Evolutionary conservation across 2,797 vertebrate species (phyloP), one percentile per base, ranked within the genome.

Genomic region (Megalops cyprinoides): DNA sequence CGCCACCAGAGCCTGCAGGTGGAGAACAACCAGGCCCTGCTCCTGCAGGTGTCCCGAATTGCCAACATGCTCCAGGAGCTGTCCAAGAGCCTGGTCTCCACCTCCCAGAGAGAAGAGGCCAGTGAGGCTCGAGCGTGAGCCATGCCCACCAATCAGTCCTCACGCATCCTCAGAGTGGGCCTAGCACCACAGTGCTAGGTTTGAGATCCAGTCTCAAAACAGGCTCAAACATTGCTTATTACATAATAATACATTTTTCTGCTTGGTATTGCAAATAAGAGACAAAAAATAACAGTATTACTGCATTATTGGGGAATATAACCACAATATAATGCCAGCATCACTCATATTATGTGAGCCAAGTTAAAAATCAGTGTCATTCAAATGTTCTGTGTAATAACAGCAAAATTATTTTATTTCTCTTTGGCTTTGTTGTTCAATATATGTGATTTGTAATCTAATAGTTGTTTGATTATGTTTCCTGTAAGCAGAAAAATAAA

Each of bases 21-120:
- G 28, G 93, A 94, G 82, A 94, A 93, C 85, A 90, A 94, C 25
- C 93, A 94, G 87, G 93, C 94, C 0, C 81, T 94, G n/a, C 88
- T 94, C 56, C 89, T 93, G 81, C 94, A 94, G 84, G 88, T 87
- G 0, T 94, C 93, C 0, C 90, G 92, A 10, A 93, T 94, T 0
- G 74, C 86, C 69, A 86, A 84, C 37, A 53, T 83, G 1, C 81
- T 90, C 31, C 88, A 88, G 73, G 86, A 88, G 1, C 37, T 74
- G 7, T 31, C 12, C 48, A 84, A 84, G 81, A 86, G 56, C 60
- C 18, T 73, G 20, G 7, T 51, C 58, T 18, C 28, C 53, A 2
- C 25, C 18, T 15, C 55, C 0, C 71, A 62, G 6, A 55, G 14
- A 62, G 6, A 31, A 7, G 28, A 65, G 65, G 31, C 28, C 5